Percentiles rank a stretch among this genome's conserved stretches.
Evolutionary conservation across 2,797 vertebrate genomes (phyloP).

Genomic region (Sebastes iracundus): DNA sequence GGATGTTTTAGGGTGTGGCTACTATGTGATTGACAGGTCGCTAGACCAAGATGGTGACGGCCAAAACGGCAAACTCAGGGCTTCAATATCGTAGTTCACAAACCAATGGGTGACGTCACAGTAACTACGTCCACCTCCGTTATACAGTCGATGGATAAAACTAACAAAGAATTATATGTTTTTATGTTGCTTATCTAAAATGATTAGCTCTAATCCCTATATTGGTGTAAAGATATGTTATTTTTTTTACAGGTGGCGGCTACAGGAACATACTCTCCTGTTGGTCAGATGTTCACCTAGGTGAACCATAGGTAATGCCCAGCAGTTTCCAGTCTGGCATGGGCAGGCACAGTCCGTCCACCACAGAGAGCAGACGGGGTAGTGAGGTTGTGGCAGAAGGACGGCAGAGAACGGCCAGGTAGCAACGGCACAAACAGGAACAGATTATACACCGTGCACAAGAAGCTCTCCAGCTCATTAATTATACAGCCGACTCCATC

Average conservation of each 20-base stretch:
- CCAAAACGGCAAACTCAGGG: too few species aligned
- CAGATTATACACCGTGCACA: not conserved
- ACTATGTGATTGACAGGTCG: too few species aligned
- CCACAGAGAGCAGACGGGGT: constrained; percentile 26
- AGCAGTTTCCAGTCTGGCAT: constrained; percentile 32
- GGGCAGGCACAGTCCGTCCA: not conserved
- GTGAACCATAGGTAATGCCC: constrained; percentile 42
- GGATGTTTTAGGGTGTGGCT: fast-evolving
- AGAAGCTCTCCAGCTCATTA: not conserved
- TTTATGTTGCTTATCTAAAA: not conserved
- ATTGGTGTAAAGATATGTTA: not conserved
- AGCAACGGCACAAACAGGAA: not conserved
- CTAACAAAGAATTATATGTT: not conserved
- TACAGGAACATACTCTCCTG: not conserved
- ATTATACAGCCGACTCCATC: not conserved
- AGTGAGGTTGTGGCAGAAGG: constrained; percentile 14
- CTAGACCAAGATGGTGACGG: too few species aligned
- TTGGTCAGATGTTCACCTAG: constrained; percentile 31
- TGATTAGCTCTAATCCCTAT: not conserved
- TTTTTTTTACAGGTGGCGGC: not conserved
- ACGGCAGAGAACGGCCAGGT: constrained; percentile 4
- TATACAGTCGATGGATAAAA: not conserved
- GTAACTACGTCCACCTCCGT: too few species aligned
- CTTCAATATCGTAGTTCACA: too few species aligned
- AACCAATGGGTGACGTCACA: too few species aligned